These are phyloP conservation scores for Danio albolineatus DNA, from an alignment of 2,797 vertebrate genomes.

Conservation along the genomic window DNA sequence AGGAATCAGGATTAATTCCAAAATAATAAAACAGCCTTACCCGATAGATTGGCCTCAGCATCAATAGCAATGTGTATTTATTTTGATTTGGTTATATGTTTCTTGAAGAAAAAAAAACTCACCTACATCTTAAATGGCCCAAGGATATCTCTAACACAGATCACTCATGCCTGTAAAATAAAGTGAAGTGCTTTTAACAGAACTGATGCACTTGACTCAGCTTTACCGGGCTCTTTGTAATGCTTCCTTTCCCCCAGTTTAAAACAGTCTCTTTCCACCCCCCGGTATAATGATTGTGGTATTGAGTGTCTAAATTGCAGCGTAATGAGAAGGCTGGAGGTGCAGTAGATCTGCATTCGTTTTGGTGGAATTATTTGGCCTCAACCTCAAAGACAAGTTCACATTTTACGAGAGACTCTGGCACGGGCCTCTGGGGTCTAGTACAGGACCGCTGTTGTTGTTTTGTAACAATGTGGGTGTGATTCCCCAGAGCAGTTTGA, in stretches of 20 bases:
- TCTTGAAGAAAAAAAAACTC: too few species aligned
- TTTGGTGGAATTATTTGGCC: constrained; percentile 36
- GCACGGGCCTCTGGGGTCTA: constrained; percentile 32
- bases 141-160: neutral
- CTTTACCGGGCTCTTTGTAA: constrained; percentile 13
- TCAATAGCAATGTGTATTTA: too few species aligned
- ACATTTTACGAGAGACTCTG: constrained; percentile 44
- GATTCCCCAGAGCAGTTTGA: constrained; percentile 44
- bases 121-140: too few species aligned
- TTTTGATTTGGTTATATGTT: too few species aligned
- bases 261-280: constrained; percentile 19
- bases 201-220: constrained; percentile 32
- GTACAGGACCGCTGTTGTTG: constrained; percentile 34
- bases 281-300: constrained; percentile 33
- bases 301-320: constrained; percentile 36
- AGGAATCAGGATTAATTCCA: too few species aligned
- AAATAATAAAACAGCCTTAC: too few species aligned
- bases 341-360: constrained; percentile 24
- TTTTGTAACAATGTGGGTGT: constrained; percentile 38
- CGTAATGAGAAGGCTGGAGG: constrained; percentile 45
- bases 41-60: too few species aligned
- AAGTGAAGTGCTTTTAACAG: constrained; percentile 4
- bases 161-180: constrained; percentile 34
- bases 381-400: constrained; percentile 33
- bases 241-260: constrained; percentile 29